These are phyloP conservation scores for Delphinapterus leucas DNA, from an alignment of 2,113 vertebrate species.

Conservation along the genomic window DNA sequence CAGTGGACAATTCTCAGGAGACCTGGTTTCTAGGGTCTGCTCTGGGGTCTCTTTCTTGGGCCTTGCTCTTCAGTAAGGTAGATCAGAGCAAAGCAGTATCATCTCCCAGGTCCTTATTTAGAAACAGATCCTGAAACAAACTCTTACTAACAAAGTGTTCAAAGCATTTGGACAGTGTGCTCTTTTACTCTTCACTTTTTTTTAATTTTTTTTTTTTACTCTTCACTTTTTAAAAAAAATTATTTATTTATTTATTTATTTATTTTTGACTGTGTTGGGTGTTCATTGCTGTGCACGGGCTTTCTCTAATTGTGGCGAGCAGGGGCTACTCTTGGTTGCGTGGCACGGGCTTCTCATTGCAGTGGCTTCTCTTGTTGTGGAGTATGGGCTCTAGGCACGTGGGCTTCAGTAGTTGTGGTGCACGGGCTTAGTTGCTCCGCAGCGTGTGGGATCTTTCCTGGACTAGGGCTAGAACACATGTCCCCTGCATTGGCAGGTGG, in stretches of 20 bases:
- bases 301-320: too few relatives aligned
- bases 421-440: too few relatives aligned
- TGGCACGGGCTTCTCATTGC: too few relatives aligned
- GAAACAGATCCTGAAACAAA: background rate
- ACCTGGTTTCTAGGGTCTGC: background rate
- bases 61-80: background rate
- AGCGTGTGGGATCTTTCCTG: too few relatives aligned
- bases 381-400: accelerated
- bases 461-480: too few relatives aligned
- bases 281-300: too few relatives aligned
- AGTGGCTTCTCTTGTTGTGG: too few relatives aligned
- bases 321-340: too few relatives aligned
- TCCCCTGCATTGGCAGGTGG: too few relatives aligned
- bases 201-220: background rate
- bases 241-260: too few relatives aligned
- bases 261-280: too few relatives aligned
- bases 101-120: background rate
- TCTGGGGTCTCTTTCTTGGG: background rate
- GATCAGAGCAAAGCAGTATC: background rate
- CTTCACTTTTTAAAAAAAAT: background rate
- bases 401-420: too few relatives aligned
- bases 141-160: background rate
- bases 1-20: background rate
- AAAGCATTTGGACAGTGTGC: background rate
- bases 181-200: background rate